phyloP scores from a whole-genome alignment of 2,113 vertebrate species.

The Microtus ochrogaster region DNA sequence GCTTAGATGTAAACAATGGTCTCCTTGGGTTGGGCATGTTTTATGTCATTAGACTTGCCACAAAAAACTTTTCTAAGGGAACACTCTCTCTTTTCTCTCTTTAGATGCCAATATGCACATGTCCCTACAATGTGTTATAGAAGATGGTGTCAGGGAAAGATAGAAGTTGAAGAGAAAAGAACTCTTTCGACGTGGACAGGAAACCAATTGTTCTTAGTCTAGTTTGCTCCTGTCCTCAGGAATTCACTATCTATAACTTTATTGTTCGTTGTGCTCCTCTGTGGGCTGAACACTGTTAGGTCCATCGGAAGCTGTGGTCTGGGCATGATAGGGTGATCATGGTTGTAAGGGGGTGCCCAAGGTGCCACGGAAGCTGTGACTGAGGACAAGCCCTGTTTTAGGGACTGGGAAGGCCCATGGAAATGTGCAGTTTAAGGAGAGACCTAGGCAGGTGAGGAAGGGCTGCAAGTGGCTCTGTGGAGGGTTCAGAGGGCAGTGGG shows the following conservation, averaged over 20 bases:
- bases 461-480: neutral
- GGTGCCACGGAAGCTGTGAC: neutral
- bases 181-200: neutral
- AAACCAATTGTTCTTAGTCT: neutral
- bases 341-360: neutral
- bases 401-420: neutral
- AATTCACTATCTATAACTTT: neutral
- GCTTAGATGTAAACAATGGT: neutral
- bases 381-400: slow-evolving; percentile 17
- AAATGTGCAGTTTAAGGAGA: neutral
- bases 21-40: neutral
- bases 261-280: neutral
- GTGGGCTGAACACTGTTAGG: neutral
- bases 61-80: slow-evolving; percentile 32
- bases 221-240: neutral
- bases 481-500: neutral
- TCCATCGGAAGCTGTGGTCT: neutral
- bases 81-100: neutral
- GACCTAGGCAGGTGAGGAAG: neutral
- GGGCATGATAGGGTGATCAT: neutral
- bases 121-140: neutral
- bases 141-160: neutral
- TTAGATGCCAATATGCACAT: neutral
- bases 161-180: slow-evolving; percentile 6
- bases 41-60: neutral